These are phyloP conservation scores for Polymixis lichenea DNA, from an alignment of 2,888 invertebrate genomes.

Conservation along the genomic window DNA sequence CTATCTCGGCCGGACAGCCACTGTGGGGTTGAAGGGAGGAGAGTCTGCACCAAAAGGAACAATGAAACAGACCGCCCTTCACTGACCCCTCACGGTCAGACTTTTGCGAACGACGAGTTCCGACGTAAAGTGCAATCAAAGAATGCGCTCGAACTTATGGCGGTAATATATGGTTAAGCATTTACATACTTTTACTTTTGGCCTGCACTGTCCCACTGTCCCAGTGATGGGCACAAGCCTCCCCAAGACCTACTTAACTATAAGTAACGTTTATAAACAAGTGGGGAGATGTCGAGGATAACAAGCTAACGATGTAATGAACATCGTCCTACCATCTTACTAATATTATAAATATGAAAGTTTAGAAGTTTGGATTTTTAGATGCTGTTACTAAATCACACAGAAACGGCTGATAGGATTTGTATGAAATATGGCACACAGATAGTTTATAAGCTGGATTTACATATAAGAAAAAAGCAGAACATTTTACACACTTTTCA, in stretches of 20 bases:
- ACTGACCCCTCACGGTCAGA: constrained; percentile 12
- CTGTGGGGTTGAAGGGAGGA: neutral
- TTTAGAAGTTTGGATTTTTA: no score
- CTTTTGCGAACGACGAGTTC: constrained; percentile 1
- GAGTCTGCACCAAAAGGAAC: constrained; percentile 20
- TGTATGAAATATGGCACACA: no score
- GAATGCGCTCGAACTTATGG: neutral
- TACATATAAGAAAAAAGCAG: no score
- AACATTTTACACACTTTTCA: no score
- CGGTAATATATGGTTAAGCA: neutral
- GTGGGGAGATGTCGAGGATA: no score
- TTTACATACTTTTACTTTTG: neutral
- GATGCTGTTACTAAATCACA: no score
- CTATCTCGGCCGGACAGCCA: constrained; percentile 50
- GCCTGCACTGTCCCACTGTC: neutral
- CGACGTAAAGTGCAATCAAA: neutral
- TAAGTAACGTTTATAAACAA: neutral
- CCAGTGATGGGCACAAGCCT: neutral
- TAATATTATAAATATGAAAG: no score
- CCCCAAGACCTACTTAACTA: neutral
- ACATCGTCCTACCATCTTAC: neutral
- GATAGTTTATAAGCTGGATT: no score
- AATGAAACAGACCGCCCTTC: constrained; percentile 18
- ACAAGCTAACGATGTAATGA: neutral
- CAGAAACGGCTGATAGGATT: no score